Conservation (phyloP, 2,797 vertebrate species). For the Darevskia nairensis region DNA sequence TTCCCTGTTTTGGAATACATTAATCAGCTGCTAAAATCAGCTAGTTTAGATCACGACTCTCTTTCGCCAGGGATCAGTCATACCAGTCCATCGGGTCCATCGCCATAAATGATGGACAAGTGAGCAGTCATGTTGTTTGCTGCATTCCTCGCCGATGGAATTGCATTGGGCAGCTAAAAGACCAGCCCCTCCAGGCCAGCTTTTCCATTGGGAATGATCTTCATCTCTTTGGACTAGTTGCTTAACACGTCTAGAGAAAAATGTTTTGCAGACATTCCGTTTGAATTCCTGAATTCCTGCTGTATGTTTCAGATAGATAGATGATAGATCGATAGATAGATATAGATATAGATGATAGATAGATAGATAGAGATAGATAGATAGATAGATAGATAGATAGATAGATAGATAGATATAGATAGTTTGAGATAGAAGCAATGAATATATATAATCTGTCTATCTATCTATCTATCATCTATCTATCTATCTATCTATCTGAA, state of each 20-base stretch:
- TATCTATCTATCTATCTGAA: too few species aligned
- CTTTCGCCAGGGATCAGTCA: background rate
- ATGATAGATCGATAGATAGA: too few species aligned
- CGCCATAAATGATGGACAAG: background rate
- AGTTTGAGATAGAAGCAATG: too few species aligned
- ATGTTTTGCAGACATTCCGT: background rate
- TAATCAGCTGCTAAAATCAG: conserved; percentile 39
- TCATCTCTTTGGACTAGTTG: conserved; percentile 30
- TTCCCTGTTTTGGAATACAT: conserved; percentile 19
- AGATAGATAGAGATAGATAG: too few species aligned
- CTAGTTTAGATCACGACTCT: conserved; percentile 42
- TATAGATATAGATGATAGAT: too few species aligned
- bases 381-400: too few species aligned
- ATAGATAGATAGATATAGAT: too few species aligned
- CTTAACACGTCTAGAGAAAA: conserved; percentile 19
- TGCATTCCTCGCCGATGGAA: conserved; percentile 33
- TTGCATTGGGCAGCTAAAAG: conserved; percentile 38
- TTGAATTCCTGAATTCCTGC: too few species aligned
- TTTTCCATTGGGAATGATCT: conserved; percentile 31
- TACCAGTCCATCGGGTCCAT: background rate
- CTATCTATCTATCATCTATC: too few species aligned
- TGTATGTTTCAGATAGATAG: too few species aligned
- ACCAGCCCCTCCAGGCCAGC: conserved; percentile 30
- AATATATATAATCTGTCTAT: too few species aligned
- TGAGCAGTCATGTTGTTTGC: conserved; percentile 34